phyloP scores from a whole-genome alignment of 2,888 invertebrate genomes.

The Aphodius granarius region DNA sequence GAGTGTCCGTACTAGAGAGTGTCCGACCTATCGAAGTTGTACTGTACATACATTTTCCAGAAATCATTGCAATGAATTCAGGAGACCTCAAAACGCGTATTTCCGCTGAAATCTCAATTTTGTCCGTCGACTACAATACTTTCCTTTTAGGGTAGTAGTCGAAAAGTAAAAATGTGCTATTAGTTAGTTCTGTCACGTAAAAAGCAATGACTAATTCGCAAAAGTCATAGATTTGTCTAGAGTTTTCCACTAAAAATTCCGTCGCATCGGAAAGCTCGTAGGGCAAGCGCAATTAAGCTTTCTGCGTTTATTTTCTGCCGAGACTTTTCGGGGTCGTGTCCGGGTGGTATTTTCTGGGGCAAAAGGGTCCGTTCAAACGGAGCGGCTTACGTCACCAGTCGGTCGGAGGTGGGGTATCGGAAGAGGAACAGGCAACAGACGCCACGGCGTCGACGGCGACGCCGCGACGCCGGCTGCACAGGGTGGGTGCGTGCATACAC shows the following conservation, averaged over 20 bases:
- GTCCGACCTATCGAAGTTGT: no score
- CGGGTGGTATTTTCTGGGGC: neutral
- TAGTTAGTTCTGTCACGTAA: neutral
- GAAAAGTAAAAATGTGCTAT: no score
- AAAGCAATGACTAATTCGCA: neutral
- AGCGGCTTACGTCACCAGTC: neutral
- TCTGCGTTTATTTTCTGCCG: neutral
- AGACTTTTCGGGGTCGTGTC: neutral
- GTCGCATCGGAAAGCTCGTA: neutral
- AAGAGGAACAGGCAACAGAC: constrained; percentile 30
- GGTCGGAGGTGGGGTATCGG: constrained; percentile 30
- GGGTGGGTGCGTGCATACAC: constrained; percentile 33
- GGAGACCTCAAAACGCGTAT: no score
- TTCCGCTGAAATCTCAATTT: no score
- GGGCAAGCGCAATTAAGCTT: neutral
- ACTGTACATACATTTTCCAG: no score
- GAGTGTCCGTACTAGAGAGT: no score
- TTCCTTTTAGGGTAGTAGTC: no score
- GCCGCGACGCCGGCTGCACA: constrained; percentile 33
- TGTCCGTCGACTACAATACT: no score
- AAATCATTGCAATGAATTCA: no score
- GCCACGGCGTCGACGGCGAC: constrained; percentile 35
- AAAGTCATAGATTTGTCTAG: neutral
- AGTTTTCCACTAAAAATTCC: neutral
- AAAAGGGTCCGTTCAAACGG: neutral